Base-by-base conservation (phyloP, 2,888 invertebrate genomes). In the Ariolimax columbianus region DNA sequence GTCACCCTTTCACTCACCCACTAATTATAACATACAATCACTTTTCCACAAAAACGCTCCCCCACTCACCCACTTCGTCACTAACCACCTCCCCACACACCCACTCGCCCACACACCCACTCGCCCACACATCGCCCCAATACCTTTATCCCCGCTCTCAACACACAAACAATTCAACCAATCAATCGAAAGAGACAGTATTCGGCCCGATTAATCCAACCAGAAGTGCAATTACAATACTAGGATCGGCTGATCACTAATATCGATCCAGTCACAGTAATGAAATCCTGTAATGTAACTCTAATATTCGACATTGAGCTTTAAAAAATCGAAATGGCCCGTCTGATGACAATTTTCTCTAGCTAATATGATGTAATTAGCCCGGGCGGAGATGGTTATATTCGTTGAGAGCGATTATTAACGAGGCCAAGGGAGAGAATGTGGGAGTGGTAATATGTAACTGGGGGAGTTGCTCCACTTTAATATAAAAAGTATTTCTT, bases 221-320 rank as follows among this genome's bases (percentile, higher is more conserved):
- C 55, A 55, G 23, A 11, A 23, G 17, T 19, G 17, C 55, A 55
- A 55, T 55, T 2, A 55, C 55, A 6, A 6, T 2, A 55, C 2
- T 17, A 55, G 17, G 17, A 55, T 17, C 55, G 9, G 19, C 23
- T 70, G 19, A 70, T 70, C 70, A 70, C 2, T 38, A 1, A 19
- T 70, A 70, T 70, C 70, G 70, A 70, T 70, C 38, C 33, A 23
- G 38, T 3, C 38, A 6, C 70, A 38, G 70, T 70, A 70, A 70
- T 38, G 70, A 70, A 70, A 38, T 33, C 70, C 70, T 38, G 33
- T 38, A 70, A 70, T 38, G 70, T 30, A 30, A 70, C 70, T 70
- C 38, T 38, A 70, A 70, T 70, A 70, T 38, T 70, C 36, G 23
- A 38, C 19, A 70, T 38, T 6, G 17, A 70, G 19, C 70, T 19